A percentile compares a stretch with the other conserved stretches of the same genome.
Evolutionary conservation across 2,888 invertebrate genomes (phyloP).

Genomic region (Drosophila incognita): DNA sequence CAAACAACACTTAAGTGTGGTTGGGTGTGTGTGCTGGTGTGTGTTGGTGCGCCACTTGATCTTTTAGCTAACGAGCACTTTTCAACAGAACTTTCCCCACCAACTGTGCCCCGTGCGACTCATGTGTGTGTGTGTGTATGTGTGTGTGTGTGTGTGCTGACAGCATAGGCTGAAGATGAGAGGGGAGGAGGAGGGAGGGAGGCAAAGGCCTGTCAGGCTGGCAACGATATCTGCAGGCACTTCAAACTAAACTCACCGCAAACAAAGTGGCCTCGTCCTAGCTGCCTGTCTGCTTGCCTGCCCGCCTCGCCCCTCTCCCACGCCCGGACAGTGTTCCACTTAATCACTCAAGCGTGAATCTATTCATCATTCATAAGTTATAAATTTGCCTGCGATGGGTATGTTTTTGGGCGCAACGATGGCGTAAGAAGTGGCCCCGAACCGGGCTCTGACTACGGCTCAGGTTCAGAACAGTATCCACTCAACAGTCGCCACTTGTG

Average conservation of each 20-base stretch:
- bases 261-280: constrained; percentile 78
- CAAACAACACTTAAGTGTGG: constrained; percentile 77
- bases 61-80: constrained; percentile 79
- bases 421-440: constrained; percentile 65
- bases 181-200: not conserved
- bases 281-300: constrained; percentile 24
- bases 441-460: constrained; percentile 19
- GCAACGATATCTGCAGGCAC: constrained; percentile 75
- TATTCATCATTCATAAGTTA: constrained; percentile 82
- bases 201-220: constrained; percentile 41
- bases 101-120: not conserved
- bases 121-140: constrained; percentile 15
- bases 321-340: constrained; percentile 67
- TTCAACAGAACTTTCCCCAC: constrained; percentile 66
- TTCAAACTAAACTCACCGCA: constrained; percentile 80
- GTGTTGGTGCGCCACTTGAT: constrained; percentile 69
- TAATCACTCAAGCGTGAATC: constrained; percentile 83
- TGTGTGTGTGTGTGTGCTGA: constrained; percentile 21
- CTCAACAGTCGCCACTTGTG: constrained; percentile 50
- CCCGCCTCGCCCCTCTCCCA: not conserved
- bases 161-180: constrained; percentile 9
- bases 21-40: constrained; percentile 34
- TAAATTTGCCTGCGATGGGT: constrained; percentile 76
- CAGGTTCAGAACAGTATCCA: constrained; percentile 35
- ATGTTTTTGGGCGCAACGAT: constrained; percentile 63